phyloP scores from a whole-genome alignment of 2,888 invertebrate species.

The Ormyrus pomaceus region DNA sequence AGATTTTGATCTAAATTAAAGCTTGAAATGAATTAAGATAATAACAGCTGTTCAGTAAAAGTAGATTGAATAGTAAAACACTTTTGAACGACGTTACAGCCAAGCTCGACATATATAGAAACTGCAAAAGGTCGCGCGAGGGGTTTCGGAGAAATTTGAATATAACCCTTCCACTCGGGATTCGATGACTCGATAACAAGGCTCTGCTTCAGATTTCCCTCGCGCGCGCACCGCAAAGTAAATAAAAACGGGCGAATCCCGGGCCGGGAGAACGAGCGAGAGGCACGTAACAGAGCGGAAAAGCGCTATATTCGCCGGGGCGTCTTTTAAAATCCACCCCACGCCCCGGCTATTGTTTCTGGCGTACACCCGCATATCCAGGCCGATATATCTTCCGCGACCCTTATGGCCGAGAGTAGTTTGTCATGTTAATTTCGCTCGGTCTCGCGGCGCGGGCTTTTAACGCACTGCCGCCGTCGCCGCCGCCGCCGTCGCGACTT shows the following conservation, averaged over 20 bases:
- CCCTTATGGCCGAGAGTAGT: slow-evolving; percentile 76
- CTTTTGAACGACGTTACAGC: too few species aligned
- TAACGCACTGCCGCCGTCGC: slow-evolving; percentile 74
- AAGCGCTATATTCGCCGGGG: slow-evolving; percentile 34
- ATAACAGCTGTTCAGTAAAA: too few species aligned
- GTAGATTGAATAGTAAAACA: too few species aligned
- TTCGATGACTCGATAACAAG: slow-evolving; percentile 54
- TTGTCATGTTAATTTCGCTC: slow-evolving; percentile 75
- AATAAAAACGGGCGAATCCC: slow-evolving; percentile 56
- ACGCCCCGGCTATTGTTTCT: slow-evolving; percentile 72
- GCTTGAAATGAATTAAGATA: too few species aligned
- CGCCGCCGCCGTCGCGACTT: slow-evolving; percentile 58
- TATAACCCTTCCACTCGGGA: slow-evolving; percentile 49
- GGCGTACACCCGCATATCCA: slow-evolving; percentile 73
- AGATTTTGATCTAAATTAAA: too few species aligned
- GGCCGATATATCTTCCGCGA: slow-evolving; percentile 72
- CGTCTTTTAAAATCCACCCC: slow-evolving; percentile 52
- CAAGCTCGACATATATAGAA: too few species aligned
- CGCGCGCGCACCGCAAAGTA: slow-evolving; percentile 18
- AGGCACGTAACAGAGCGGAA: slow-evolving; percentile 58
- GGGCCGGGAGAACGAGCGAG: slow-evolving; percentile 56
- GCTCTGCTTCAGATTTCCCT: slow-evolving; percentile 12
- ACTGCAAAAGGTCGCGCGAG: slow-evolving; percentile 38
- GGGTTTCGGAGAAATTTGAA: slow-evolving; percentile 50
- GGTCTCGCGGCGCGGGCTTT: slow-evolving; percentile 67